A percentile compares a stretch with the other conserved stretches of the same genome.
Evolutionary conservation across 2,113 vertebrate genomes (phyloP).

Genomic region (Melanerpes formicivorus): DNA sequence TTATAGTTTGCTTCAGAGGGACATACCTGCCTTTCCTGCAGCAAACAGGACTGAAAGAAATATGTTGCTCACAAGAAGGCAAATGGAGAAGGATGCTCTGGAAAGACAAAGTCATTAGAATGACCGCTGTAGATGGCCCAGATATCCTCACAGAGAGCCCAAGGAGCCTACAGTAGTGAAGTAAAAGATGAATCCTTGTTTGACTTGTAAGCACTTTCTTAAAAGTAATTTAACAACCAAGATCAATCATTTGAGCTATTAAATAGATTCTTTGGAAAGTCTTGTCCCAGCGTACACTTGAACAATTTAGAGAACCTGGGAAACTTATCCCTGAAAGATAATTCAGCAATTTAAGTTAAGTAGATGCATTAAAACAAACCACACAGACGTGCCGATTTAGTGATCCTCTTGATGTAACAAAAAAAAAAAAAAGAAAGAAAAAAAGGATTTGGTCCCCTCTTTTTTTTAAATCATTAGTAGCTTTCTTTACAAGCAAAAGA

Average conservation of each 20-base stretch:
- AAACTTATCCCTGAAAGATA: constrained; percentile 18
- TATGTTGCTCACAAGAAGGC: neutral
- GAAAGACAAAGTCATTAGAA: neutral
- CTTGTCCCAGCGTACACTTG: neutral
- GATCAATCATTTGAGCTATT: neutral
- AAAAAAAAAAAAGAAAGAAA: neutral
- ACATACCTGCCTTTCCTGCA: neutral
- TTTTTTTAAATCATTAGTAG: neutral
- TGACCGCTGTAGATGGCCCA: neutral
- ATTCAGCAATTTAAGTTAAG: constrained; percentile 36
- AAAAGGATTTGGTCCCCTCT: neutral
- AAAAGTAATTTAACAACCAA: neutral
- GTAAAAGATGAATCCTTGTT: neutral
- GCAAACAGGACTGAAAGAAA: neutral
- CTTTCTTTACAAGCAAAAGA: constrained; percentile 8
- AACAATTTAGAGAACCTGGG: neutral
- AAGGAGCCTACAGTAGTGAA: neutral
- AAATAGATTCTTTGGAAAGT: neutral
- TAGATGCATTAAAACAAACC: constrained; percentile 2
- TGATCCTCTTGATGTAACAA: neutral
- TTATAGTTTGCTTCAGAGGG: neutral
- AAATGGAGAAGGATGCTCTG: neutral
- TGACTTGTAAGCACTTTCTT: neutral
- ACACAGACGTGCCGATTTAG: neutral
- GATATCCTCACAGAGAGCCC: neutral